Evolutionary conservation across 1,140 invertebrate genomes (phyloP), one percentile per base, ranked within the genome.

Genomic region (Ostrea edulis): DNA sequence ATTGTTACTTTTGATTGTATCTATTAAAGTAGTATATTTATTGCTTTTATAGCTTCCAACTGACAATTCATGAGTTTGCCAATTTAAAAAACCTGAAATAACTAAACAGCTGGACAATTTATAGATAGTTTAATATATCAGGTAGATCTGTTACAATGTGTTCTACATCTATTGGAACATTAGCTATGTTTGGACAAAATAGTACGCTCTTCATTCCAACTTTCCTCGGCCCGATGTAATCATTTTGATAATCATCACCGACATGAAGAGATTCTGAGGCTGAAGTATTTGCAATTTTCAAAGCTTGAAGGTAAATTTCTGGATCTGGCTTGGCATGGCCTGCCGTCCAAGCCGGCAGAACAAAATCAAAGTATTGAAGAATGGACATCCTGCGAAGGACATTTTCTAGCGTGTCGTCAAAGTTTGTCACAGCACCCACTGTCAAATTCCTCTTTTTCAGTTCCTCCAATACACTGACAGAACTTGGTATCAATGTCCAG

Each of bases 381-480:
- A 98, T 93, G 44, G 96, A 96, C 14, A 96, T 95, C 89, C 96
- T 96, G 4, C 93, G 85, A 44, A 98, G 95, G 86, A 98, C 96
- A 4, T 95, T 94, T 83, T 96, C 95, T 0, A 98, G 94, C 85
- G 97, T 96, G 81, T 97, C 96, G 95, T 98, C 98, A 95, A 97
- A 98, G 95, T 99, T 99, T 17, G 97, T 98, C 90, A 98, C 97
- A 0, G 98, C 96, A 22, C 98, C 98, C 8, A 95, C 14, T 82
- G 92, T 92, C 3, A 95, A 52, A 9, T 89, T 88, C 17, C 90
- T 86, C 51, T 91, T 92, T 52, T 83, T 83, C 35, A 98, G 89
- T 7, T 95, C 91, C 53, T 96, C 93, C 0, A 98, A 95, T 54
- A 97, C 94, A 52, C 96, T 95, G 4, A 95, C 91, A 17, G 96